Percentiles rank a stretch among this genome's conserved stretches.
Evolutionary conservation across 2,113 vertebrate genomes (phyloP).

Genomic region (Kobus ellipsiprymnus): DNA sequence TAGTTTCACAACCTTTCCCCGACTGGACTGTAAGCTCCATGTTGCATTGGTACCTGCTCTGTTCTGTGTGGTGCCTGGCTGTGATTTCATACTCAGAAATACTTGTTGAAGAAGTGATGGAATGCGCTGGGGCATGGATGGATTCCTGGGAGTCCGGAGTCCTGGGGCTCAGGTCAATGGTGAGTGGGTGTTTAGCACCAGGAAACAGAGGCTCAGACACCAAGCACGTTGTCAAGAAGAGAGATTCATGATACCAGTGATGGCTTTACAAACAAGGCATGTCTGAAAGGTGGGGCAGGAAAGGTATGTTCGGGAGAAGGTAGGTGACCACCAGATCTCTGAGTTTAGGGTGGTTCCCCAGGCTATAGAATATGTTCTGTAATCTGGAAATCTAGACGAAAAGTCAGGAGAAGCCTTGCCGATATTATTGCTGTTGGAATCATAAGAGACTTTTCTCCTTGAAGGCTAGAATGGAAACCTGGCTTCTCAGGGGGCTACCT

Average conservation of each 20-base stretch:
- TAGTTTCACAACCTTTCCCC: neutral
- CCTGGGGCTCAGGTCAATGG: neutral
- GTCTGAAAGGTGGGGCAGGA: neutral
- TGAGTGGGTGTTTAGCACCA: neutral
- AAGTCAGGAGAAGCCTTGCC: neutral
- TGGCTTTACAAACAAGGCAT: neutral
- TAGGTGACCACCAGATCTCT: neutral
- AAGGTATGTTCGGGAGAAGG: neutral
- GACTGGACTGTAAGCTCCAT: neutral
- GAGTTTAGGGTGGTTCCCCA: neutral
- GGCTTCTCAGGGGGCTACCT: neutral
- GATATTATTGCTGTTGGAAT: neutral
- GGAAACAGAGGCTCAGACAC: neutral
- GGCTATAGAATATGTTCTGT: neutral
- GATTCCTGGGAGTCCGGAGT: neutral
- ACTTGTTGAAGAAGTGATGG: neutral
- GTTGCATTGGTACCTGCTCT: neutral
- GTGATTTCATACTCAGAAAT: neutral
- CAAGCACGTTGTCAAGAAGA: neutral
- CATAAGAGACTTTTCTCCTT: neutral
- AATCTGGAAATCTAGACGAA: neutral
- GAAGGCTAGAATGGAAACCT: neutral
- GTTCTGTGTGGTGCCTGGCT: neutral
- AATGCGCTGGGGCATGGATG: neutral
- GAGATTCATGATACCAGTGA: neutral